These are phyloP conservation scores for Hormiphora californensis DNA, from an alignment of 37 sponge, comb jelly and placozoan species.

Conservation along the genomic window DNA sequence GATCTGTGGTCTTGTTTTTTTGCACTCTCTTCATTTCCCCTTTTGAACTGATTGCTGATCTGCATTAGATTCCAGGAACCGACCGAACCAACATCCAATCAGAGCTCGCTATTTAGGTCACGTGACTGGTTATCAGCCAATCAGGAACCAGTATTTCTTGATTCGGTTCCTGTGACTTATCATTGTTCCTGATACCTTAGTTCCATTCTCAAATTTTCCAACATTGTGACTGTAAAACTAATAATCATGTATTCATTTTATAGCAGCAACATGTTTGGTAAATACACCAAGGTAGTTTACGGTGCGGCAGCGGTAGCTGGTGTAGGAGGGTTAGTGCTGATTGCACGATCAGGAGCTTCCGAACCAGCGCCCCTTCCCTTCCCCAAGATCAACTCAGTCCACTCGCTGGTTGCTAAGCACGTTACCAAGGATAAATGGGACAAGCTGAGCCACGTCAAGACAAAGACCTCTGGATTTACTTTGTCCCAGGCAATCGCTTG, in stretches of 20 bases:
- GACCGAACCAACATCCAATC: too few relatives aligned
- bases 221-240: too few relatives aligned
- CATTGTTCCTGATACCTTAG: too few relatives aligned
- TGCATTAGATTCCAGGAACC: too few relatives aligned
- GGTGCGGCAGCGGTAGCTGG: slow-evolving; percentile 36
- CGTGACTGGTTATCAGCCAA: too few relatives aligned
- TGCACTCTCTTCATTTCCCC: too few relatives aligned
- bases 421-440: slow-evolving; percentile 36
- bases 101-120: too few relatives aligned
- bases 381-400: slow-evolving; percentile 36
- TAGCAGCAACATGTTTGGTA: slow-evolving; percentile 41
- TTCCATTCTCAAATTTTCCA: too few relatives aligned
- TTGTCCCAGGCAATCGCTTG: not conserved
- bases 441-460: slow-evolving; percentile 33
- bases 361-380: not conserved
- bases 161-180: too few relatives aligned
- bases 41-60: too few relatives aligned
- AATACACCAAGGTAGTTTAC: slow-evolving; percentile 50
- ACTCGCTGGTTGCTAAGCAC: slow-evolving; percentile 38
- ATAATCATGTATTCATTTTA: not conserved
- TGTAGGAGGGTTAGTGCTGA: not conserved
- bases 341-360: not conserved
- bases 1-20: too few relatives aligned
- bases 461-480: slow-evolving; percentile 1
- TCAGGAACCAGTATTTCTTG: too few relatives aligned